These are phyloP conservation scores for Tolypeutes matacus DNA, from an alignment of 2,797 vertebrate genomes.

Conservation along the genomic window DNA sequence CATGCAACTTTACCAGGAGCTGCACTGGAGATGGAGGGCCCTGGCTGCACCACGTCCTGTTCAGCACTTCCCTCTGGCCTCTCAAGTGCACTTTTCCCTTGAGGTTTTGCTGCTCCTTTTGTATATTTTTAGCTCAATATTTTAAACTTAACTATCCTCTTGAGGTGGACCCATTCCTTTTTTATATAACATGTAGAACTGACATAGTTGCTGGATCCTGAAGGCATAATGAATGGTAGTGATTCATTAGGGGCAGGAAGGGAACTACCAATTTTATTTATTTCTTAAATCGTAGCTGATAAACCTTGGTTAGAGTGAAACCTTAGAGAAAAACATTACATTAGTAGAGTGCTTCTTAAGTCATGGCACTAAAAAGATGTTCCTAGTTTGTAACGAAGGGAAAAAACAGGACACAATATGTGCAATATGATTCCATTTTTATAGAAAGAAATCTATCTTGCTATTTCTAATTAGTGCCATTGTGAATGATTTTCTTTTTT, in stretches of 20 bases:
- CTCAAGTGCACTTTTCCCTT: background rate
- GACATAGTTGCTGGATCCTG: background rate
- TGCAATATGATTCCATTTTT: background rate
- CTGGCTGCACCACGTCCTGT: too few relatives aligned
- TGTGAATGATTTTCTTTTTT: background rate
- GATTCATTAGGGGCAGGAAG: background rate
- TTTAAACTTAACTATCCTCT: background rate
- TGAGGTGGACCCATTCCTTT: background rate
- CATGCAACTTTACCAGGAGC: too few relatives aligned
- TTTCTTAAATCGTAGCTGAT: background rate
- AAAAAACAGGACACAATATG: background rate
- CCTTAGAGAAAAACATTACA: background rate
- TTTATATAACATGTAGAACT: background rate
- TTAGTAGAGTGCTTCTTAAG: background rate
- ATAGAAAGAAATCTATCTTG: background rate
- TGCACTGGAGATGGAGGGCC: too few relatives aligned
- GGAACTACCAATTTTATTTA: background rate
- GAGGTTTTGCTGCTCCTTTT: background rate
- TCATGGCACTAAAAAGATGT: background rate
- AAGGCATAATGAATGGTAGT: conserved; percentile 6
- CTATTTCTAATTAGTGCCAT: background rate
- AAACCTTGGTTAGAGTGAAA: background rate
- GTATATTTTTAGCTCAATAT: background rate
- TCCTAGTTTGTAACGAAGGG: background rate
- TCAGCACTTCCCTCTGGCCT: background rate